Base-by-base conservation (phyloP, 1,140 invertebrate genomes). In the Belonocnema kinseyi region DNA sequence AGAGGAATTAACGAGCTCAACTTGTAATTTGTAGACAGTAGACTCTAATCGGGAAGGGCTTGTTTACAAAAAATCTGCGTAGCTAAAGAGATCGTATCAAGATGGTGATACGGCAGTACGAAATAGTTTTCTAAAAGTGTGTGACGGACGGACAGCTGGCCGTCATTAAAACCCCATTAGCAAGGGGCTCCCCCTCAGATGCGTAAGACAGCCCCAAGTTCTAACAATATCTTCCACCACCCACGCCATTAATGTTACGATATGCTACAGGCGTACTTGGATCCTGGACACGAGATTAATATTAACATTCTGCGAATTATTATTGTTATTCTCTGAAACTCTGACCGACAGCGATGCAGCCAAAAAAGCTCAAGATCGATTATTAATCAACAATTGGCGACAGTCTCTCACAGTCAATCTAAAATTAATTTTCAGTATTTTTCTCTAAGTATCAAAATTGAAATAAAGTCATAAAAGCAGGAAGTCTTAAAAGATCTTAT, bases 111-210 rank as follows among this genome's bases (percentile, higher is more conserved):
- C 75, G 81, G 85, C 82, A 80, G 80, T 81, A 86, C 85, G 78
- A 85, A 84, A 86, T 86, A 86, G 78, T 87, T 85, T 82, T 88
- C 88, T 89, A 89, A 89, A 89, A 89, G 80, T 86, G 88, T 86
- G 82, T 85, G 85, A 88, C 84, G 80, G 90, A 91, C 89, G 85
- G 90, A 90, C 90, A 91, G 90, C 90, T 90, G 90, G 90, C 89
- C 89, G 89, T 91, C 90, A 91, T 91, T 91, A 90, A 91, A 91
- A 91, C 89, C 90, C 89, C 90, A 90, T 91, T 91, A 91, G 90
- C 89, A 83, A 88, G 87, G 82, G 87, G 87, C 83, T 83, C 82
- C 78, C 83, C 79, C 76, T 52, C 52, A 74, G 71, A 76, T 79
- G 66, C 79, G 81, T 80, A 80, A 83, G 83, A 82, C 86, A 87